Evolutionary conservation across 2,888 invertebrate genomes (phyloP).

Genomic region (Poecilobothrus nobilitatus): DNA sequence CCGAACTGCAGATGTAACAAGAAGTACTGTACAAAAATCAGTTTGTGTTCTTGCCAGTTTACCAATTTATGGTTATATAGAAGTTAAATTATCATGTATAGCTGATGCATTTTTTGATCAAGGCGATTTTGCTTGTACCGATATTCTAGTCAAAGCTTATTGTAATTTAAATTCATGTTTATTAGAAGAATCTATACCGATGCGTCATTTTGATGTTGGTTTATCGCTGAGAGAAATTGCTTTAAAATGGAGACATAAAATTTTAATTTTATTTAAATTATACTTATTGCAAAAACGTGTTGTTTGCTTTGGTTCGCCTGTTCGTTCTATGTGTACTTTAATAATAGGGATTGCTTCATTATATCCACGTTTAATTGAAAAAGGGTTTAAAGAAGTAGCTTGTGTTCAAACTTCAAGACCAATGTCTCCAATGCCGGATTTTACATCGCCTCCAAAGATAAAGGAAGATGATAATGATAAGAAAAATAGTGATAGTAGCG

Average conservation of each 20-base stretch:
- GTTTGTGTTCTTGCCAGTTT: slow-evolving; percentile 87
- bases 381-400: slow-evolving; percentile 73
- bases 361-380: slow-evolving; percentile 81
- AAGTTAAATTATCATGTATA: slow-evolving; percentile 90
- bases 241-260: slow-evolving; percentile 76
- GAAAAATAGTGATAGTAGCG: slow-evolving; percentile 24
- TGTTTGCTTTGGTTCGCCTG: slow-evolving; percentile 88
- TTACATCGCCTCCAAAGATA: slow-evolving; percentile 27
- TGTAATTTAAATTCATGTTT: slow-evolving; percentile 79
- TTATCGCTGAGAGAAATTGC: slow-evolving; percentile 41
- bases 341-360: slow-evolving; percentile 83
- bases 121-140: slow-evolving; percentile 82
- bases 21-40: slow-evolving; percentile 96
- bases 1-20: slow-evolving; percentile 88
- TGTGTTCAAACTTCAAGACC: slow-evolving; percentile 67
- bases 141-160: slow-evolving; percentile 83
- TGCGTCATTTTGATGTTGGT: slow-evolving; percentile 40
- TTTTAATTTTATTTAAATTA: slow-evolving; percentile 84
- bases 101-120: slow-evolving; percentile 96
- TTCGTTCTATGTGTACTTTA: slow-evolving; percentile 76
- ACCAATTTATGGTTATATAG: slow-evolving; percentile 89
- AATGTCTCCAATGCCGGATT: slow-evolving; percentile 64
- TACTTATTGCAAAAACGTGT: slow-evolving; percentile 81
- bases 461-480: slow-evolving; percentile 21
- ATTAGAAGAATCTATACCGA: slow-evolving; percentile 50